phyloP scores from a whole-genome alignment of 2,888 invertebrate species.

The Vanessa cardui region DNA sequence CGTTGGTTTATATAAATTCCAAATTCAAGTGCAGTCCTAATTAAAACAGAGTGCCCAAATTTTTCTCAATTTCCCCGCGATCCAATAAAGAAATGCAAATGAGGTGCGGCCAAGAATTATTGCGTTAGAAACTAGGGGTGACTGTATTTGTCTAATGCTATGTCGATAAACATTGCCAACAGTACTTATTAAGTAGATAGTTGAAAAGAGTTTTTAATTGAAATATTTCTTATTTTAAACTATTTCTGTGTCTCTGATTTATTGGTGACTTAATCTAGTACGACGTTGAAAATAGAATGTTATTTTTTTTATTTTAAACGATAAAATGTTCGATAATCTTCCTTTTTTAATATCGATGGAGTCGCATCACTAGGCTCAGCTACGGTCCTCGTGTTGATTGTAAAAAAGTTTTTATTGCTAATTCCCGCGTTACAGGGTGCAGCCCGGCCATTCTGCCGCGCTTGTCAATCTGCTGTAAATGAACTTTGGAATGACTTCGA shows the following conservation, averaged over 20 bases:
- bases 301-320: too few species aligned
- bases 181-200: too few species aligned
- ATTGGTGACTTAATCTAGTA: too few species aligned
- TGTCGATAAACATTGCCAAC: slow-evolving; percentile 7
- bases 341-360: slow-evolving; percentile 12
- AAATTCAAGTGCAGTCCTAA: slow-evolving; percentile 49
- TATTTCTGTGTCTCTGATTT: too few species aligned
- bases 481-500: slow-evolving; percentile 51
- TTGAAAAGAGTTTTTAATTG: too few species aligned
- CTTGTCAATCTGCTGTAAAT: slow-evolving; percentile 66
- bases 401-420: slow-evolving; percentile 81
- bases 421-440: slow-evolving; percentile 52
- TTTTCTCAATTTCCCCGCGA: slow-evolving; percentile 74
- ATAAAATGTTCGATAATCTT: too few species aligned
- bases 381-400: slow-evolving; percentile 54
- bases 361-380: slow-evolving; percentile 45
- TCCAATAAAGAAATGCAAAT: slow-evolving; percentile 82
- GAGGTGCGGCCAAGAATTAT: slow-evolving; percentile 74
- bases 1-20: slow-evolving; percentile 15
- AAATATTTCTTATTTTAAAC: too few species aligned
- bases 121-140: slow-evolving; percentile 51
- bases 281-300: too few species aligned
- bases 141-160: slow-evolving; percentile 16
- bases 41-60: slow-evolving; percentile 68
- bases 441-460: slow-evolving; percentile 53